Percentiles rank a stretch among this genome's conserved stretches.
Evolutionary conservation across 2,888 invertebrate genomes (phyloP).

Genomic region (Creontiades dilutus): DNA sequence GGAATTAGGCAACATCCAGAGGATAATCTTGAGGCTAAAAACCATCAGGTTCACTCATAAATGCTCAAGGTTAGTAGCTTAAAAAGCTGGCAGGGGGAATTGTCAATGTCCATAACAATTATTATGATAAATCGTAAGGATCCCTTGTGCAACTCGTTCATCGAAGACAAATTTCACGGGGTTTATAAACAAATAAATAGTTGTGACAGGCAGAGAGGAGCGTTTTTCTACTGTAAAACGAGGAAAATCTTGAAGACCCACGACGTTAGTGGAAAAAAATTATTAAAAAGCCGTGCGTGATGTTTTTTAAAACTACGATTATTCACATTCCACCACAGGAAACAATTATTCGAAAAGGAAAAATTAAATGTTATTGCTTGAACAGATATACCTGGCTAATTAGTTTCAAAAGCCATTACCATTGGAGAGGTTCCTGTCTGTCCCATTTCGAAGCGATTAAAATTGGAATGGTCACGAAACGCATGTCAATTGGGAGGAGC

Average conservation of each 20-base stretch:
- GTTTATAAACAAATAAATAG: no score
- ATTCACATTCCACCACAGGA: slow-evolving; percentile 51
- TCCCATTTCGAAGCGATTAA: slow-evolving; percentile 42
- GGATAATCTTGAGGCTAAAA: no score
- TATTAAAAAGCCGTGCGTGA: slow-evolving; percentile 3
- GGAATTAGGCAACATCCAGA: no score
- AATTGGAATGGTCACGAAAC: slow-evolving; percentile 57
- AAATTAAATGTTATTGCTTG: slow-evolving; percentile 66
- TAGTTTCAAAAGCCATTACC: slow-evolving; percentile 60
- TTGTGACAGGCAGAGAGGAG: no score
- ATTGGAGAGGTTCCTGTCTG: slow-evolving; percentile 20
- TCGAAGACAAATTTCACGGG: no score
- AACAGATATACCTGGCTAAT: slow-evolving; percentile 61
- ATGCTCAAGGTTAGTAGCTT: no score
- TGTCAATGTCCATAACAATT: no score
- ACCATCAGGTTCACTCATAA: no score
- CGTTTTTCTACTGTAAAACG: no score
- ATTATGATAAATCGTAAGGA: no score
- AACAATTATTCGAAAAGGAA: slow-evolving; percentile 56
- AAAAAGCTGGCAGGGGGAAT: no score
- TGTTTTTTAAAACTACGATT: slow-evolving; percentile 1
- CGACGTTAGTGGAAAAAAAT: neutral
- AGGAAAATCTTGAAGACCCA: neutral
- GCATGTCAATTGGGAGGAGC: slow-evolving; percentile 61
- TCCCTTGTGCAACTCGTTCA: no score